Base-by-base conservation (phyloP, 2,113 vertebrate species). In the Cyanoramphus novaezelandiae region DNA sequence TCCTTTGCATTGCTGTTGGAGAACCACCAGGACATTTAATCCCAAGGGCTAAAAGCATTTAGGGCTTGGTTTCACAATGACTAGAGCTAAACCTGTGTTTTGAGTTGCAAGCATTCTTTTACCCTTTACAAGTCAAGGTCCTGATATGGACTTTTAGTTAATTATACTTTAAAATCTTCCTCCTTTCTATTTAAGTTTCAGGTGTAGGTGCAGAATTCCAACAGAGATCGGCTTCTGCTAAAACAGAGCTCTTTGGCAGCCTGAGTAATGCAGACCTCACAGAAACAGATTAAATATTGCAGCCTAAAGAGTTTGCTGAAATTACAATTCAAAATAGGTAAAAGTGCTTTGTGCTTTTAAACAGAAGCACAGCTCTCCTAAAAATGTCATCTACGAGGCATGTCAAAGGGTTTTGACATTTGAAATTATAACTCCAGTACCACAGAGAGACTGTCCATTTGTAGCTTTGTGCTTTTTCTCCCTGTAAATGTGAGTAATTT, bases 101-200 rank as follows among this genome's bases (percentile, higher is more conserved):
- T 53, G 37, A 35, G n/a, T 78, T 86, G 50, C 55, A 83, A 87
- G 43, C 25, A 39, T 88, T 91, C 29, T 80, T 88, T 29, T 57
- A 71, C 27, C 80, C 53, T 91, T 47, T 57, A 39, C 16, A 74
- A 93, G 72, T 94, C 79, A 71, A 81, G 50, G 64, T 92, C 50
- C 35, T 83, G 60, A 78, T 75, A 80, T 0, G 6, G 39, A 17
- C 10, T 74, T 88, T 55, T 80, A 80, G 70, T 59, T 88, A 95
- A 92, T 94, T 94, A 75, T 68, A 74, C 71, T 92, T 90, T 78
- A 7, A 93, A 92, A 92, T 86, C 11, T 90, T 92, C 39, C n/a
- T 70, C 39, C 53, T 46, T 80, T 88, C 33, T 96, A 50, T 92
- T 91, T 82, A 90, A 1, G 1, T 88, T 87, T 82, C 24, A 46